Base-by-base conservation (phyloP, 2,888 invertebrate species). In the Rotaria magnacalcarata region DNA sequence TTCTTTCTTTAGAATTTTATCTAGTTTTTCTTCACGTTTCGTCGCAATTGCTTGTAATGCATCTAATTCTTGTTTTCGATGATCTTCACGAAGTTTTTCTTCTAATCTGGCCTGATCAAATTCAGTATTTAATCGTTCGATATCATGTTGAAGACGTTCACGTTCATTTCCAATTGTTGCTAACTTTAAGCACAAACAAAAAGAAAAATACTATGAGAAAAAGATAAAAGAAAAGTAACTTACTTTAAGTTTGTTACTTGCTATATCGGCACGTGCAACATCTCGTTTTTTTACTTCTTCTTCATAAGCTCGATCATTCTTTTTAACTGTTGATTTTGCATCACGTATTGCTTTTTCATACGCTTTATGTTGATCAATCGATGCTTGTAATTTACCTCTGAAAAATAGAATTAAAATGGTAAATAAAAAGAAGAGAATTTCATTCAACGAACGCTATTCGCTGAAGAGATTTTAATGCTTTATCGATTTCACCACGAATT, bases 1-100 rank as follows among this genome's bases (percentile, higher is more conserved):
- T 24, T 47, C n/a, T 60, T 86, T 86, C 11, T 85, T 85, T 24
- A 86, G 43, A 21, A 86, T 74, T 75, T 86, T 86, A 16, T 86
- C 86, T 75, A 86, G 43, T 85, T 86, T 86, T 4, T 84, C 84
- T 75, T 85, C 80, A 24, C 67, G 47, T 85, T 86, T 86, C 7
- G 60, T 52, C 14, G 67, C 50, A n/a, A 24, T 75, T 19, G 52
- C 75, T 19, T 58, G 67, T 60, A 86, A 34, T 84, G 41, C 43
- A 24, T 52, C 74, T 47, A 85, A 80, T 85, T 86, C 85, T 41
- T 54, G 54, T 43, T 86, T 80, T 43, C 75, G 84, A n/a, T 34
- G 24, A 8, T 85, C 58, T 2, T 54, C 74, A 58, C 75, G 74
- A 34, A 43, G 34, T 27, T 86, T 54, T 54, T 75, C 75, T 47